Conservation (phyloP, 2,888 invertebrate species). For the Leptodirus hochenwartii region DNA sequence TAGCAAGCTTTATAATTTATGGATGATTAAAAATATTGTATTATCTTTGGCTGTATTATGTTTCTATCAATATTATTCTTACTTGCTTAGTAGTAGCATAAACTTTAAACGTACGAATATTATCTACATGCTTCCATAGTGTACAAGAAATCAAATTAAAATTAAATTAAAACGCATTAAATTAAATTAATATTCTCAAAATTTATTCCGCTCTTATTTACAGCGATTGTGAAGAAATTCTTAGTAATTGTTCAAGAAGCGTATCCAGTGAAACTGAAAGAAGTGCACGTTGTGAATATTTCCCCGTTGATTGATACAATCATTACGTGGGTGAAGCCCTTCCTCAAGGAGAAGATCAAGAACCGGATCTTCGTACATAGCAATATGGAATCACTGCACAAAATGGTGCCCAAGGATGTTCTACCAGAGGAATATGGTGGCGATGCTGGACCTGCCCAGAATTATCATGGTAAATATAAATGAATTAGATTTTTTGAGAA, state of each 20-base stretch:
- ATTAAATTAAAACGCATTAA: no score
- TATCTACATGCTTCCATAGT: no score
- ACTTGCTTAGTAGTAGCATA: no score
- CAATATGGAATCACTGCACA: conserved; percentile 50
- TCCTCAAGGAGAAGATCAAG: conserved; percentile 73
- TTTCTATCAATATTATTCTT: no score
- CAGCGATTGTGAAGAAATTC: conserved; percentile 69
- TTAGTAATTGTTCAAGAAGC: conserved; percentile 72
- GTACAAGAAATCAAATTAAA: no score
- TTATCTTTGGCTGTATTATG: no score
- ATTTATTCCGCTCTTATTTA: no score
- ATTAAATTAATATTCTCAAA: no score
- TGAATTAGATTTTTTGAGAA: no score
- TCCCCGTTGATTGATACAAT: conserved; percentile 72
- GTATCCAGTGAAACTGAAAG: conserved; percentile 73
- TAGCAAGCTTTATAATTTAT: no score
- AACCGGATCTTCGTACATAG: conserved; percentile 67
- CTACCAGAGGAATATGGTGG: conserved; percentile 74
- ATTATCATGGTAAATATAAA: conserved; percentile 52
- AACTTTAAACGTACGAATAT: no score
- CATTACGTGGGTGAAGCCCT: conserved; percentile 69
- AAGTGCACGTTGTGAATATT: conserved; percentile 71
- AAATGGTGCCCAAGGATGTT: conserved; percentile 61
- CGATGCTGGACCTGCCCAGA: conserved; percentile 49
- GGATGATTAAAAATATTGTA: no score